phyloP scores from a whole-genome alignment of 2,888 invertebrate genomes.

The Agriopis marginaria region DNA sequence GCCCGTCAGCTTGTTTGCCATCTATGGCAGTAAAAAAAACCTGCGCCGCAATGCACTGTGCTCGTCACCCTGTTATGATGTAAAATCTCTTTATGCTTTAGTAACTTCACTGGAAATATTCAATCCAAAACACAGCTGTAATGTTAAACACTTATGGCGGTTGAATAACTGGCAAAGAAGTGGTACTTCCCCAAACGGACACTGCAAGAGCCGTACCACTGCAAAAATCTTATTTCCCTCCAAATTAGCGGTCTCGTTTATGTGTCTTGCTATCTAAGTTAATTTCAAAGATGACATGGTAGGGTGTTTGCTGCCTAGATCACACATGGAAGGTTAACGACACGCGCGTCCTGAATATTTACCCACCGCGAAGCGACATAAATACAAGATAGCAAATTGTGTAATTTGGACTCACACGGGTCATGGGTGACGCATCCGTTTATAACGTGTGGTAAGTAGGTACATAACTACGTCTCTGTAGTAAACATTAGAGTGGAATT shows the following conservation, averaged over 20 bases:
- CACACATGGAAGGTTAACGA: constrained; percentile 39
- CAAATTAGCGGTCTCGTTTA: background rate
- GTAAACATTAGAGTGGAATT: constrained; percentile 17
- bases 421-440: constrained; percentile 44
- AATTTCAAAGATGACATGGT: constrained; percentile 30
- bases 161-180: too few relatives aligned
- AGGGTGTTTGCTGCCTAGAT: constrained; percentile 24
- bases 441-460: constrained; percentile 9
- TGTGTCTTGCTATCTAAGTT: background rate
- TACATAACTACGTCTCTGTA: background rate
- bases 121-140: too few relatives aligned
- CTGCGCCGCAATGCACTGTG: too few relatives aligned
- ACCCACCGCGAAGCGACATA: constrained; percentile 40
- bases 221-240: background rate
- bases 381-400: constrained; percentile 46
- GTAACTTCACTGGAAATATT: too few relatives aligned
- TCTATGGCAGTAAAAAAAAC: too few relatives aligned
- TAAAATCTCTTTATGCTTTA: too few relatives aligned
- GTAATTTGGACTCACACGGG: constrained; percentile 45
- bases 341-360: constrained; percentile 55
- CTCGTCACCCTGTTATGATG: too few relatives aligned
- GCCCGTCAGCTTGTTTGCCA: too few relatives aligned
- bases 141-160: too few relatives aligned
- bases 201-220: too few relatives aligned
- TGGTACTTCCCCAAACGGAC: too few relatives aligned